A percentile compares a stretch with the other conserved stretches of the same genome.
Evolutionary conservation across 2,113 vertebrate genomes (phyloP).

Genomic region (Phoxinus phoxinus): DNA sequence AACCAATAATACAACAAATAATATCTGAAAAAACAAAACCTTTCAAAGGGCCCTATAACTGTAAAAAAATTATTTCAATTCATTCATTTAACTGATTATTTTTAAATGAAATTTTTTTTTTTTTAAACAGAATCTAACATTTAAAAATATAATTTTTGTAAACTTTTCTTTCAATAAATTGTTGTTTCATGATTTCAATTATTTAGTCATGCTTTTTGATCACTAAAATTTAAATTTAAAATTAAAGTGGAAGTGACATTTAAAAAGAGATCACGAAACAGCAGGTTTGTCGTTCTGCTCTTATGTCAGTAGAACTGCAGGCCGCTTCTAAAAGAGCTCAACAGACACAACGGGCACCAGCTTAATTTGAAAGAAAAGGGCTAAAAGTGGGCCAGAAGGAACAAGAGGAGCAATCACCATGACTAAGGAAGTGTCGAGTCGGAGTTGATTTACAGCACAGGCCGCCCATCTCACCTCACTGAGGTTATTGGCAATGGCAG

Average conservation of each 20-base stretch:
- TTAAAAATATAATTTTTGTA: too few species aligned
- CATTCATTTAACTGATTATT: too few species aligned
- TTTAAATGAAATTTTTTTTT: too few species aligned
- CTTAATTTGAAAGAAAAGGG: slow-evolving; percentile 1
- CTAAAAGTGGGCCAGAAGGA: not conserved
- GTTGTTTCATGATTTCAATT: too few species aligned
- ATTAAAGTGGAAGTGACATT: too few species aligned
- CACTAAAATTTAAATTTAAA: too few species aligned
- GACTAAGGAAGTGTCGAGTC: slow-evolving; percentile 41
- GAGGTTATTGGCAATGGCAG: slow-evolving; percentile 12
- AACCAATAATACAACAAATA: not conserved
- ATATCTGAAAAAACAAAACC: too few species aligned
- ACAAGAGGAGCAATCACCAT: slow-evolving; percentile 23
- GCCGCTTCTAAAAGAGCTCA: not conserved
- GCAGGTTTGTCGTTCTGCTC: not conserved
- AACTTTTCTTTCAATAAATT: too few species aligned
- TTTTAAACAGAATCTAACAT: too few species aligned
- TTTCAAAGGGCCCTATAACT: too few species aligned
- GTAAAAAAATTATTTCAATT: too few species aligned
- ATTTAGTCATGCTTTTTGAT: too few species aligned
- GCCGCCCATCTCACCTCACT: not conserved
- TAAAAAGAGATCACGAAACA: not conserved
- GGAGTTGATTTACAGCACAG: slow-evolving; percentile 1
- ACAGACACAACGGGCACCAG: not conserved
- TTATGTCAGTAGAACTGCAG: not conserved